A percentile compares a stretch with the other conserved stretches of the same genome.
Conservation (phyloP, 2,797 vertebrate genomes). For the Danio aesculapii region DNA sequence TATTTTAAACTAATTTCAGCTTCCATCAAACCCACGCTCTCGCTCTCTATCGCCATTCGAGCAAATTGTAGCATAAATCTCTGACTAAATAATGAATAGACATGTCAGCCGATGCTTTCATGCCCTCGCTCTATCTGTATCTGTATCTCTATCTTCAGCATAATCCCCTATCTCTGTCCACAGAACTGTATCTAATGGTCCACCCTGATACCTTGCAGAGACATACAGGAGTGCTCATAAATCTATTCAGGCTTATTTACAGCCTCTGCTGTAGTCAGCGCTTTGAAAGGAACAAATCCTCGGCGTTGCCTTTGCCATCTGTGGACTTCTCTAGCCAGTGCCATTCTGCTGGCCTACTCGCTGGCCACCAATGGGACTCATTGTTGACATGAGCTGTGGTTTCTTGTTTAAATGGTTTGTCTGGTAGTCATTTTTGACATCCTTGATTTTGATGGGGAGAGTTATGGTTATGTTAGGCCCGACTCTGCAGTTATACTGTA, state of each 20-base stretch:
- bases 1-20: conserved; percentile 40
- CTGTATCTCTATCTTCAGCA: conserved; percentile 60
- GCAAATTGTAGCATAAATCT: conserved; percentile 54
- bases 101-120: conserved; percentile 48
- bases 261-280: conserved; percentile 78
- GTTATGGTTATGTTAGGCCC: conserved; percentile 16
- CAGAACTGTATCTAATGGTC: conserved; percentile 67
- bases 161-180: conserved; percentile 63
- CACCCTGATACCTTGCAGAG: conserved; percentile 68
- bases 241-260: conserved; percentile 77
- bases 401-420: conserved; percentile 22
- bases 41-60: conserved; percentile 33
- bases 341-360: conserved; percentile 48
- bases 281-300: conserved; percentile 73
- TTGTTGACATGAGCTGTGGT: conserved; percentile 7
- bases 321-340: conserved; percentile 60
- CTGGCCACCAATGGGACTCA: conserved; percentile 36
- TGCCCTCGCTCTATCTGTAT: conserved; percentile 55
- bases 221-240: conserved; percentile 71
- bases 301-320: conserved; percentile 69
- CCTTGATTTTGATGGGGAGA: neutral
- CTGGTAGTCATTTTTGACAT: conserved; percentile 16
- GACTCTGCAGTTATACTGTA: neutral
- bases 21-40: conserved; percentile 32
- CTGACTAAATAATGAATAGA: conserved; percentile 58